Evolutionary conservation across 2,888 invertebrate genomes (phyloP).

Genomic region (Euplexia lucipara): DNA sequence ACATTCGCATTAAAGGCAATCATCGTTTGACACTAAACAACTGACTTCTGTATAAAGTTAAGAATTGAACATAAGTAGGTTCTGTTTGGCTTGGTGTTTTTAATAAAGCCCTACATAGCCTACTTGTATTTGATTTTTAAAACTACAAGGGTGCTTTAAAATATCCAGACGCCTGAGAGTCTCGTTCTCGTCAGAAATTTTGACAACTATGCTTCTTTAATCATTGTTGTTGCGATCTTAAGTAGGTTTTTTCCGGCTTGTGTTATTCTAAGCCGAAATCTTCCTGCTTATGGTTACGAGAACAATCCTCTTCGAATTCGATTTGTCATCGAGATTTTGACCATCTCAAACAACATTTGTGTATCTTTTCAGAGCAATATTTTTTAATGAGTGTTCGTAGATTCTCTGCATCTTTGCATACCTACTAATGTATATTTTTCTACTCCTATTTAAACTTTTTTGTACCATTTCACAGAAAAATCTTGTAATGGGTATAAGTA

Average conservation of each 20-base stretch:
- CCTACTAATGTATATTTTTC: background rate
- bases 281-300: conserved; percentile 48
- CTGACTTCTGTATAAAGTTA: background rate
- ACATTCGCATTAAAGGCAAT: conserved; percentile 16
- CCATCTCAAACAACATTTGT: no score
- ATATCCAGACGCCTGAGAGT: no score
- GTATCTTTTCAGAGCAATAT: no score
- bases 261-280: conserved; percentile 42
- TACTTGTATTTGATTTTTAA: conserved; percentile 33
- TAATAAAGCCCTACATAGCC: conserved; percentile 21
- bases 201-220: background rate
- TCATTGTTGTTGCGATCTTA: conserved; percentile 41
- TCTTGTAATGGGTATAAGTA: conserved; percentile 49
- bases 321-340: background rate
- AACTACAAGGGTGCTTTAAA: background rate
- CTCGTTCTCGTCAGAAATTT: no score
- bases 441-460: background rate
- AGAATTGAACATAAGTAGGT: conserved; percentile 45
- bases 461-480: background rate
- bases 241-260: conserved; percentile 53
- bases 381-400: no score
- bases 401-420: no score
- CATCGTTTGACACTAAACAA: background rate
- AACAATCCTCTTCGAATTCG: conserved; percentile 3
- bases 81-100: conserved; percentile 30